Conservation (phyloP, 2,888 invertebrate species). For the Rhopalosiphum nymphaeae region DNA sequence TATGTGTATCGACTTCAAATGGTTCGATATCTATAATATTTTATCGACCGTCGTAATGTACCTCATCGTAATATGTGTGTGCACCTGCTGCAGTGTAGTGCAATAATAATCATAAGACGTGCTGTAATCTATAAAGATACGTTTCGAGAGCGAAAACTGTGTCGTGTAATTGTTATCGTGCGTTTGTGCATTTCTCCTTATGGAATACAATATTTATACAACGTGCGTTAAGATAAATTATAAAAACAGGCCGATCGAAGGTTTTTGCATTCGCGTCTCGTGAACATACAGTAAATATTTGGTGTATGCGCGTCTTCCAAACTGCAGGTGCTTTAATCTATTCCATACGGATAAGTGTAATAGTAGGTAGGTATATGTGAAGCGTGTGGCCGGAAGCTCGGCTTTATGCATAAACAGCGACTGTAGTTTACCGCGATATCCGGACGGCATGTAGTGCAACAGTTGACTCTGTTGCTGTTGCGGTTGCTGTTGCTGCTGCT, state of each 20-base stretch:
- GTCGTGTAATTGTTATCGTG: background rate
- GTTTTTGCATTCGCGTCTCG: background rate
- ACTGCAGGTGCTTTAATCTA: background rate
- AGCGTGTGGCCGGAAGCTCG: background rate
- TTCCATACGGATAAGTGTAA: background rate
- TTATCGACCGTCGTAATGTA: background rate
- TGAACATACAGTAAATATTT: background rate
- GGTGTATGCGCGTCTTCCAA: background rate
- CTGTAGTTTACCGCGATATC: conserved; percentile 54
- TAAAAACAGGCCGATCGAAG: background rate
- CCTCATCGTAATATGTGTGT: background rate
- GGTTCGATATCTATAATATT: background rate
- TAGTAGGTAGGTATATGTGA: background rate
- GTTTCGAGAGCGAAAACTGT: background rate
- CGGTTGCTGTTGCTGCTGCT: background rate
- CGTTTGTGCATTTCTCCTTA: background rate
- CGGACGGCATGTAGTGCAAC: conserved; percentile 62
- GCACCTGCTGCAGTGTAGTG: background rate
- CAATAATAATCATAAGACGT: background rate
- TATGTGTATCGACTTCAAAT: background rate
- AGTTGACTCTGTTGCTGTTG: conserved; percentile 38
- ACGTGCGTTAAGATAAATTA: background rate
- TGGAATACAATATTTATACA: background rate
- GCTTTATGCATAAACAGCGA: background rate
- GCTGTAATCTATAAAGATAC: background rate